Evolutionary conservation across 2,797 vertebrate species (phyloP), one percentile per base, ranked within the genome.

Genomic region (Xenops minutus): DNA sequence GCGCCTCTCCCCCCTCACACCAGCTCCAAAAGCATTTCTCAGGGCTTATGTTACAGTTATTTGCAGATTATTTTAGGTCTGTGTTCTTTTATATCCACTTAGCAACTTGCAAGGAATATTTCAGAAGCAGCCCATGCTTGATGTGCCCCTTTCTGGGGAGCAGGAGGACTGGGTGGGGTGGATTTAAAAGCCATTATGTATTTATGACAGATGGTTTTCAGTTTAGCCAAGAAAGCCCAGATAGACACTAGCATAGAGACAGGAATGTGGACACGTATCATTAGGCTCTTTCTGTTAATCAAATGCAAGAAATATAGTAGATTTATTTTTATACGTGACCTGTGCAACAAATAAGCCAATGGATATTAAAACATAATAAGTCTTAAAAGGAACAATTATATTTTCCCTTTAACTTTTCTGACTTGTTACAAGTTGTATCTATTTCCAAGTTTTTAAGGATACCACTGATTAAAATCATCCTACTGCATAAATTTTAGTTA

Each of bases 31-130:
- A 75, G 59, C 68, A 39, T 88, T 93, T 95, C 91, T 89, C 67
- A 87, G 77, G 91, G 88, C 58, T 92, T 96, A 72, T 64, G 85
- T 95, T 96, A 89, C 84, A 89, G 81, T 46, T 68, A 80, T 96
- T 96, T 97, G 88, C 92, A 95, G 96, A 96, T 96, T 93, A 95
- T 97, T 97, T 97, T 90, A 66, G 93, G 80, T 92, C 92, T 91
- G 81, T 91, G 85, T 87, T 93, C 71, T 95, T 96, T 97, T 94
- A 85, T 91, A 92, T 81, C 93, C 84, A 92, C 80, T 93, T 92
- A 85, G 91, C 85, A 96, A 88, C 95, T 77, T 64, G 92, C 61
- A 80, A 79, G 83, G 91, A 95, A 91, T 83, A 80, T 75, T 74
- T 89, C 69, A 68, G 94, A 93, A 91, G 91, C 89, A 69, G 82